Evolutionary conservation across 2,113 vertebrate species (phyloP), one percentile per base, ranked within the genome.

Genomic region (Micronisus gabar): DNA sequence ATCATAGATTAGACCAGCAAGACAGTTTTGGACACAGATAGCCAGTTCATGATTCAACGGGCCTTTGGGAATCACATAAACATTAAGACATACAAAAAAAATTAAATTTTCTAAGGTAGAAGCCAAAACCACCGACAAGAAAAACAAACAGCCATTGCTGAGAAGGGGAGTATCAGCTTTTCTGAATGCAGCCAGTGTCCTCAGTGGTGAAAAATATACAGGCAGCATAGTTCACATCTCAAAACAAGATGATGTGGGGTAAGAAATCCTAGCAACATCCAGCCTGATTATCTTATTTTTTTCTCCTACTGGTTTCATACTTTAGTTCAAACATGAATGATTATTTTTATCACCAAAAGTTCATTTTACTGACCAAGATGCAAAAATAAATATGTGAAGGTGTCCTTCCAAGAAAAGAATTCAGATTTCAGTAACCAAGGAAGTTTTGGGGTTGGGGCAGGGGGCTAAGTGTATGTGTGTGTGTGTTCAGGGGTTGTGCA

Each of bases 401-500:
- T 26, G 1, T 68, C 40, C 9, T 67, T 78, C 15, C 7, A 27
- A 41, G 34, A 34, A 59, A 71, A 71, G 3, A 12, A 38, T 62
- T 71, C 16, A 61, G 8, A 22, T 10, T 80, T 71, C 32, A 15
- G 9, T 52, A 83, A 75, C 6, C 40, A 73, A 20, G 18, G 18
- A 66, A 15, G 10, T 67, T 56, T 61, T 38, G 41, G 7, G 11
- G 4, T 22, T 58, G 34, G 8, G 27, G 4, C 27, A 56, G 55
- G 11, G 15, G 5, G 2, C 10, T 90, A 40, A 65, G 21, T 22
- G 7, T 16, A 13, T 34, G 14, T 1, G 0, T 52, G 0, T 52
- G 7, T 48, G 27, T 58, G 17, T 62, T 84, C 26, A 22, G 36
- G 7, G 2, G 4, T 26, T 67, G 26, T 62, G n/a, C 26, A 68